Conservation (phyloP, 53 echinoderm and acorn worm genomes). For the Crossaster papposus region DNA sequence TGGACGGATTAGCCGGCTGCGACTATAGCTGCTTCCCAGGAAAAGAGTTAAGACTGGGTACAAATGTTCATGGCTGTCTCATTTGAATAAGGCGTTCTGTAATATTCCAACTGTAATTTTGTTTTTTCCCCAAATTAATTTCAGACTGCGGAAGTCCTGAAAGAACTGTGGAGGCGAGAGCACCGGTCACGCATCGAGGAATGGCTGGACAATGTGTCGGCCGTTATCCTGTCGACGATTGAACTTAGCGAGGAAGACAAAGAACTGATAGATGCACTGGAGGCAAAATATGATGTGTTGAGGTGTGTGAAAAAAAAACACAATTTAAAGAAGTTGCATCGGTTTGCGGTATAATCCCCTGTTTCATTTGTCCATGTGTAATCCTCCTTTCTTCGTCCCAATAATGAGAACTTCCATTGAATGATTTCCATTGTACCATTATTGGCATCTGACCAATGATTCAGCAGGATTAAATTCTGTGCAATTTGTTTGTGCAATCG, state of each 20-base stretch:
- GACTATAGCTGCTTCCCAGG: too few relatives aligned
- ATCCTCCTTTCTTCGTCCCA: too few relatives aligned
- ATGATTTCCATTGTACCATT: too few relatives aligned
- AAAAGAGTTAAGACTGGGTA: too few relatives aligned
- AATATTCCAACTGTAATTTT: neutral
- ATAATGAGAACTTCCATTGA: too few relatives aligned
- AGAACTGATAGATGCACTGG: conserved; percentile 76
- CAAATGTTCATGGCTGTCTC: too few relatives aligned
- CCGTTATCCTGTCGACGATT: conserved; percentile 87
- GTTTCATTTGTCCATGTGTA: too few relatives aligned
- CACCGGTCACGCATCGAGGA: conserved; percentile 79
- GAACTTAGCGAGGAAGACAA: conserved; percentile 82
- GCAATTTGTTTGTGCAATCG: too few relatives aligned
- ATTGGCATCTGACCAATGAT: too few relatives aligned
- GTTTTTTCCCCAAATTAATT: neutral
- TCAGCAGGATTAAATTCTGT: too few relatives aligned
- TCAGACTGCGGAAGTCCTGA: conserved; percentile 75
- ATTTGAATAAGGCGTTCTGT: neutral
- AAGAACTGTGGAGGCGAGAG: conserved; percentile 81
- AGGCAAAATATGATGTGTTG: conserved; percentile 90
- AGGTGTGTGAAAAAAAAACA: conserved; percentile 61
- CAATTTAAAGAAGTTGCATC: neutral
- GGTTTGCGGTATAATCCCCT: too few relatives aligned
- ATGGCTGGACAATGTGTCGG: conserved; percentile 87
- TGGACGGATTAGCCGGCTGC: too few relatives aligned